Conservation (phyloP, 2,797 vertebrate species). For the Alectoris magna region DNA sequence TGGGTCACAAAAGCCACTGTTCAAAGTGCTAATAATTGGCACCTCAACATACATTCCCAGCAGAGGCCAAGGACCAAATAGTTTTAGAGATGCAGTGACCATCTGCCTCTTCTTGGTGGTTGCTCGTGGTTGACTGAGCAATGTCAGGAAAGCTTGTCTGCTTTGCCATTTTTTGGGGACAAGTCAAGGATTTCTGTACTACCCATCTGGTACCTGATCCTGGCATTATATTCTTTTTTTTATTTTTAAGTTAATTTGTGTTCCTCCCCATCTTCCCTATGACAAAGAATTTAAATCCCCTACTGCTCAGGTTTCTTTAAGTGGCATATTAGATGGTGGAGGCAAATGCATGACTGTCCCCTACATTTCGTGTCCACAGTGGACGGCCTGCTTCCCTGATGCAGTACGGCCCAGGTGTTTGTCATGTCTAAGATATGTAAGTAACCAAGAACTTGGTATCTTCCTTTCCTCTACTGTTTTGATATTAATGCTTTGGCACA, state of each 20-base stretch:
- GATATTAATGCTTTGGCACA: slow-evolving; percentile 65
- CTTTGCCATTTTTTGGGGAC: slow-evolving; percentile 52
- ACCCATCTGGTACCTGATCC: slow-evolving; percentile 51
- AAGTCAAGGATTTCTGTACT: slow-evolving; percentile 54
- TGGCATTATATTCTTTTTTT: not conserved
- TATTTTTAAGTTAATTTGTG: not conserved
- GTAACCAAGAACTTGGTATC: slow-evolving; percentile 20
- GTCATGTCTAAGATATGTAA: not conserved
- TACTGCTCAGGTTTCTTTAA: not conserved
- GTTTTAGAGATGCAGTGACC: slow-evolving; percentile 42
- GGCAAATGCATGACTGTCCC: not conserved
- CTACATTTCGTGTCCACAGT: not conserved
- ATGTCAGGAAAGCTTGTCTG: slow-evolving; percentile 58
- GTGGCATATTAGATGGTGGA: not conserved
- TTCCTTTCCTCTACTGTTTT: slow-evolving; percentile 14
- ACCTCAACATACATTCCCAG: slow-evolving; percentile 45
- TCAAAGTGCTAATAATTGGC: slow-evolving; percentile 48
- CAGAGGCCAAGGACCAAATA: slow-evolving; percentile 55
- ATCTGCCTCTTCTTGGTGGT: slow-evolving; percentile 71
- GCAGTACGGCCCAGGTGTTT: not conserved
- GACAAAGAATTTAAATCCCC: not conserved
- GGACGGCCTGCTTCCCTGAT: not conserved
- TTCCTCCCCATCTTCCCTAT: not conserved
- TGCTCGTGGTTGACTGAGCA: slow-evolving; percentile 57
- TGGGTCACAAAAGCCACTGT: not conserved